phyloP scores from a whole-genome alignment of 1,140 invertebrate genomes.

The Glossosoma conforme region DNA sequence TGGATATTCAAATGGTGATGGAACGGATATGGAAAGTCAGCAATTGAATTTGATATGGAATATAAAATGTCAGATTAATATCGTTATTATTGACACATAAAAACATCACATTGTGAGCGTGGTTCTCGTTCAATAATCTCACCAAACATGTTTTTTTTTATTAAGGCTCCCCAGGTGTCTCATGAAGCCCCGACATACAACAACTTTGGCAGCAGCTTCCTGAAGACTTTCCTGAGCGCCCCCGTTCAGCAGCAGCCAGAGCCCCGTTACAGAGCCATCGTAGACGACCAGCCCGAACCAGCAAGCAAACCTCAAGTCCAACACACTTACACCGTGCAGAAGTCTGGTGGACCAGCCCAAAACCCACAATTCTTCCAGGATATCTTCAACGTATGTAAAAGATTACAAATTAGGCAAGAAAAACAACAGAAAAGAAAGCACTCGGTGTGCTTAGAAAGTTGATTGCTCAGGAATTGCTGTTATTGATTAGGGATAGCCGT shows the following conservation, averaged over 20 bases:
- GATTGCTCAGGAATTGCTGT: no score
- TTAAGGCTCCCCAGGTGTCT: neutral
- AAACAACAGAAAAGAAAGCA: no score
- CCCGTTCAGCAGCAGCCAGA: neutral
- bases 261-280: neutral
- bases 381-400: slow-evolving; percentile 29
- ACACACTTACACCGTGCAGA: neutral
- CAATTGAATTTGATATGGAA: no score
- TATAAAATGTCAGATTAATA: no score
- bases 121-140: neutral
- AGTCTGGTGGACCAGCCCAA: neutral
- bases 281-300: neutral
- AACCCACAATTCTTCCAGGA: slow-evolving; percentile 24
- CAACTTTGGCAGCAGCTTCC: slow-evolving; percentile 9
- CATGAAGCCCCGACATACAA: neutral
- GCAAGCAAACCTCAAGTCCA: slow-evolving; percentile 4
- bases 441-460: no score
- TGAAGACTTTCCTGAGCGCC: slow-evolving; percentile 17
- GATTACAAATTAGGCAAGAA: no score
- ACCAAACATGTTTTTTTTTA: neutral
- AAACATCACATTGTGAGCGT: neutral
- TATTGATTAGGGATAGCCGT: no score
- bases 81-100: no score
- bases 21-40: no score
- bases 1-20: no score